Base-by-base conservation (phyloP, 2,113 vertebrate genomes). In the Protomyctophum bolini region DNA sequence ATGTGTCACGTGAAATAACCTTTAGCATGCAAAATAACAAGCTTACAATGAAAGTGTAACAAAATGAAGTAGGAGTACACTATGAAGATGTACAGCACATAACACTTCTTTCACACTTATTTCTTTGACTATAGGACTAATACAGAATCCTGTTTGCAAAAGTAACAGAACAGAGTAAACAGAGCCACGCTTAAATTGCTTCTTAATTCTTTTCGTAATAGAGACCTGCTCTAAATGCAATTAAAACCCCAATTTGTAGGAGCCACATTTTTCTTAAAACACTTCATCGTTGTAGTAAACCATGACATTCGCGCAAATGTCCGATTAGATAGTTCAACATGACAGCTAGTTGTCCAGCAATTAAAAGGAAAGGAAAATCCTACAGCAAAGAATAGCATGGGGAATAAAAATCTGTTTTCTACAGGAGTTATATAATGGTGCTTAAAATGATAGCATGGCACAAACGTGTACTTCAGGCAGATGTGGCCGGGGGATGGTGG, bases 141-240 rank as follows among this genome's bases (percentile, higher is more conserved):
- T 54, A 7, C n/a, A 54, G 1, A 6, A 14, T 12, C 52, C 52
- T 12, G 11, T 11, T 11, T 33, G 8, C 21, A 21, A 12, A 9
- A 56, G 15, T 50, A 55, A 59, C 54, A 56, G 12, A 12, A 55
- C 21, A 21, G 21, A 21, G 6, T 15, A 7, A 65, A 51, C 47
- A 50, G 41, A 11, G 14, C 21, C 54, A 57, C 28, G 11, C 6
- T 29, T 21, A 6, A 14, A 70, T 14, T 54, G 8, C 3, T 5
- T 52, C 29, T 11, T 63, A 72, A 21, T 41, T 41, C 33, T 41
- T 41, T 41, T 41, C 5, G 3, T 41, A 41, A 41, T 41, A 86
- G 87, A 93, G 89, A 74, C 92, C 92, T 58, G 92, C 91, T 93
- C 89, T 87, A 87, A 69, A 33, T n/a, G 9, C 58, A 66, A 61